Percentiles rank a stretch among this genome's conserved stretches.
These are phyloP conservation scores for Mormoops blainvillei DNA, from an alignment of 2,113 vertebrate species.

Conservation along the genomic window DNA sequence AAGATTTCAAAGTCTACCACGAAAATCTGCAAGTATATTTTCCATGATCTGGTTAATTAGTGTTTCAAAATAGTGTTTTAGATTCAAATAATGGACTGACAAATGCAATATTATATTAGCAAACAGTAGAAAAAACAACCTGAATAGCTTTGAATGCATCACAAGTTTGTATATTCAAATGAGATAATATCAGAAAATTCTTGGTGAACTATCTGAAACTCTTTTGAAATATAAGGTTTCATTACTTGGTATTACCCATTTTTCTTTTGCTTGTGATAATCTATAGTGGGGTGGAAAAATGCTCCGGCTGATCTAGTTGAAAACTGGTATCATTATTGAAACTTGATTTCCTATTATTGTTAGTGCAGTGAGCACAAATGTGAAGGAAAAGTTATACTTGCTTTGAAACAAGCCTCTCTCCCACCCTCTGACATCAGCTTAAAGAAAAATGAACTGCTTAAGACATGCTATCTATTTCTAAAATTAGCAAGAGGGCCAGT, in stretches of 20 bases:
- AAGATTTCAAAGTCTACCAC: not conserved
- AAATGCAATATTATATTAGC: not conserved
- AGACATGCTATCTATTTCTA: constrained; percentile 73
- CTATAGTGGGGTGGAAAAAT: constrained; percentile 17
- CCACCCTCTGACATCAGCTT: constrained; percentile 36
- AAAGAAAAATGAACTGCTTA: constrained; percentile 72
- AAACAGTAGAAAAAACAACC: not conserved
- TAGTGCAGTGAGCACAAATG: constrained; percentile 51
- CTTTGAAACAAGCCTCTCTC: constrained; percentile 61
- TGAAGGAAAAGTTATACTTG: constrained; percentile 50
- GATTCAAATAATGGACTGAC: not conserved
- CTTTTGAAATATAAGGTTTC: not conserved
- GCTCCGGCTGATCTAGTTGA: constrained; percentile 35
- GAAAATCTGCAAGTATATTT: not conserved
- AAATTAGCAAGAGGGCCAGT: constrained; percentile 73
- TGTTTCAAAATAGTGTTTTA: not conserved
- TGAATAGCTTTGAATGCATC: not conserved
- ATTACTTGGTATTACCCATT: not conserved
- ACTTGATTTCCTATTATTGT: constrained; percentile 54
- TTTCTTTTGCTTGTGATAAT: not conserved
- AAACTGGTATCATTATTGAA: constrained; percentile 42
- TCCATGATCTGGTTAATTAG: not conserved
- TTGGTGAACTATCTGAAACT: not conserved
- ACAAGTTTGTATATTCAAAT: not conserved
- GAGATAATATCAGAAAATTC: not conserved